These are phyloP conservation scores for Bembecia ichneumoniformis DNA, from an alignment of 2,888 invertebrate species.

Conservation along the genomic window DNA sequence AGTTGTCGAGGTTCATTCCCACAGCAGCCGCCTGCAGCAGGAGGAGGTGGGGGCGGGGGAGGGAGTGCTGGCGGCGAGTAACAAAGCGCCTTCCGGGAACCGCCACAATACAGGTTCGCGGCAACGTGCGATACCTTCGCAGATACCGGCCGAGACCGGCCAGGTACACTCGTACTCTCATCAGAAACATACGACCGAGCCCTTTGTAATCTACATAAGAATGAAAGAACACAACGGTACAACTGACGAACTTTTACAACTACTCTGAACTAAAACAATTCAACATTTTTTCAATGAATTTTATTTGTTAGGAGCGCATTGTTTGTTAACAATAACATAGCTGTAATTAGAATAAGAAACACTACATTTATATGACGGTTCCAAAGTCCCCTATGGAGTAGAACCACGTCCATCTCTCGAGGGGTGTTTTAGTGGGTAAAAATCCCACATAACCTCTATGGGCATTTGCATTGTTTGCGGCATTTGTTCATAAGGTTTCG, in stretches of 20 bases:
- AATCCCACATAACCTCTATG: too few relatives aligned
- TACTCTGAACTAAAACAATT: too few relatives aligned
- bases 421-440: too few relatives aligned
- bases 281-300: too few relatives aligned
- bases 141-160: constrained; percentile 52
- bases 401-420: too few relatives aligned
- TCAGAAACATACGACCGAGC: constrained; percentile 13
- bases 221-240: constrained; percentile 32
- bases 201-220: constrained; percentile 50
- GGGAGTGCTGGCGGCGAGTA: constrained; percentile 38
- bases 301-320: too few relatives aligned
- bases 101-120: constrained; percentile 69
- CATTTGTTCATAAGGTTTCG: too few relatives aligned
- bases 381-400: too few relatives aligned
- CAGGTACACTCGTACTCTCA: constrained; percentile 41
- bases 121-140: constrained; percentile 70
- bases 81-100: constrained; percentile 70
- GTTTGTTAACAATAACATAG: too few relatives aligned
- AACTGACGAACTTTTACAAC: background rate
- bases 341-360: too few relatives aligned
- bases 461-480: too few relatives aligned
- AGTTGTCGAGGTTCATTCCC: constrained; percentile 29
- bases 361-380: too few relatives aligned
- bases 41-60: constrained; percentile 25
- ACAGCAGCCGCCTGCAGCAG: constrained; percentile 19